Evolutionary conservation across 2,888 invertebrate species (phyloP).

Genomic region (Cacoxenus indagator): DNA sequence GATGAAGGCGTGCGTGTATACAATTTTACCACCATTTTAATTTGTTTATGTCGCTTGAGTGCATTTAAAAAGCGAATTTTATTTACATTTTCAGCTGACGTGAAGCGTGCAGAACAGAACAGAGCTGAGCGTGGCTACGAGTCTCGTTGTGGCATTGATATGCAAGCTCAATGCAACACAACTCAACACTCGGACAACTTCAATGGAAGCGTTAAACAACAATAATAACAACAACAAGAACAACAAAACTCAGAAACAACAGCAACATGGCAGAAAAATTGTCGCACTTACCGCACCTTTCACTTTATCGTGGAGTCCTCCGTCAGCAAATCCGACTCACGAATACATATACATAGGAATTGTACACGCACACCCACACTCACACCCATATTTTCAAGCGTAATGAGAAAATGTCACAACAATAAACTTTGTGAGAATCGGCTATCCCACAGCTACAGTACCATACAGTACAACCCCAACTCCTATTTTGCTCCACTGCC

Average conservation of each 20-base stretch:
- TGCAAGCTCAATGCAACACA: not conserved
- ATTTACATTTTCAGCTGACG: conserved; percentile 18
- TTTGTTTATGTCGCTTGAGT: conserved; percentile 22
- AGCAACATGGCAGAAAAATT: not conserved
- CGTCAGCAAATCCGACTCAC: conserved; percentile 3
- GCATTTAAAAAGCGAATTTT: conserved; percentile 22
- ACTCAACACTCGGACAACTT: conserved; percentile 15
- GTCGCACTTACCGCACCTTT: conserved; percentile 2
- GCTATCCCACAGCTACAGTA: not conserved
- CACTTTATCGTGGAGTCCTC: conserved; percentile 6
- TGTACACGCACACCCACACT: not conserved
- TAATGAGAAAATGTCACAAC: conserved; percentile 21
- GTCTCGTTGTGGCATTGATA: not conserved
- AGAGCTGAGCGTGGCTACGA: not conserved
- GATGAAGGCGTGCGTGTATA: not conserved
- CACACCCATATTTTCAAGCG: not conserved
- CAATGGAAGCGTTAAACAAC: not conserved
- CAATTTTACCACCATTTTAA: conserved; percentile 15
- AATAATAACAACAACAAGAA: not conserved
- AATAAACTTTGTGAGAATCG: conserved; percentile 16
- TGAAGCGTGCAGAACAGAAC: conserved; percentile 3
- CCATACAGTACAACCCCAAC: not conserved
- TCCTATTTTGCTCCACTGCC: not conserved
- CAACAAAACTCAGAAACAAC: not conserved
- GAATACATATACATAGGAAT: not conserved